Evolutionary conservation across 2,113 vertebrate genomes (phyloP), one percentile per base, ranked within the genome.

Genomic region (Leptodactylus fuscus): DNA sequence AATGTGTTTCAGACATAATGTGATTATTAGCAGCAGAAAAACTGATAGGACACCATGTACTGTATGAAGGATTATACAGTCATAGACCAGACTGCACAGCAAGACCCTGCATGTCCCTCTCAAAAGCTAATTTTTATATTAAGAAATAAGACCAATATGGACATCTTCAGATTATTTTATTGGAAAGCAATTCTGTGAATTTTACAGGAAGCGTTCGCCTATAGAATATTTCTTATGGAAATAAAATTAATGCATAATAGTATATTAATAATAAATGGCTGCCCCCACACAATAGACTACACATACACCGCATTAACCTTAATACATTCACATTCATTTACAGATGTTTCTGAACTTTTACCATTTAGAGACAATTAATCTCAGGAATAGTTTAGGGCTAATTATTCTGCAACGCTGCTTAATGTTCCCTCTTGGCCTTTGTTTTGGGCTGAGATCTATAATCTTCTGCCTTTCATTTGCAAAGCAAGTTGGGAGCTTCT

Each of bases 351-450:
- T 53, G 18, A 55, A 36, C 16, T 34, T n/a, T n/a, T 32, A 65
- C 29, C 60, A 65, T 69, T 22, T 38, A 55, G 29, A 77, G 13
- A 36, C 20, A 78, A 78, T 53, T 55, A 55, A 78, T 53, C 32
- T 78, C 20, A 36, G 32, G 74, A 32, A 51, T 44, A 32, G 48
- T 76, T 76, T 76, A 11, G 49, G 75, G 6, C 27, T 53, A 34
- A 78, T 78, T 78, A 78, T 78, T 55, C 75, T 78, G 75, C 75
- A 36, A n/a, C 29, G n/a, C 48, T 55, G 75, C 29, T 53, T 78
- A 53, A 32, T 55, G 49, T 36, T 34, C 53, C 76, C 51, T 55
- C 49, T n/a, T 55, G 27, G 49, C 75, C 18, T 58, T 58, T 60
- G 32, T 58, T 79, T 36, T 22, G 53, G 22, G 32, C 53, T 53